Base-by-base conservation (phyloP, 2,888 invertebrate genomes). In the Agrochola lota region DNA sequence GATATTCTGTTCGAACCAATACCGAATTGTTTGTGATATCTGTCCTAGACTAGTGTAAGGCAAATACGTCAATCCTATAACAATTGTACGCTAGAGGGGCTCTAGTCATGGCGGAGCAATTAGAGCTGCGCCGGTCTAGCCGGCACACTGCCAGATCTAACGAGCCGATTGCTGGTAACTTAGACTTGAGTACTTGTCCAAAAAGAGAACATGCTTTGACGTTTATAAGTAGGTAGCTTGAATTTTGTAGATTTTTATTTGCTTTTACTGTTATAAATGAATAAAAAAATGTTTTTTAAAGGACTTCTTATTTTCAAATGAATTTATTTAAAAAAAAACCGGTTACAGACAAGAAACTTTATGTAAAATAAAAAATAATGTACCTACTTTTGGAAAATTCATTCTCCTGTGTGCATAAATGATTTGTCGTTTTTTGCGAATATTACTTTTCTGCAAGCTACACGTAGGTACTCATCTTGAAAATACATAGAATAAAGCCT, bases 71-170 rank as follows among this genome's bases (percentile, higher is more conserved):
- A 77, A 74, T 78, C 60, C 30, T 30, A 59, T 35, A 40, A 66
- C 74, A 49, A 59, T 69, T 15, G 49, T 60, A 64, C n/a, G n/a
- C 35, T 57, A 63, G 52, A 63, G 67, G 59, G 30, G 26, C 43
- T 74, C 72, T 74, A 77, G 72, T 70, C 40, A 60, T 35, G 30
- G 35, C 43, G 35, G 57, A 81, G 59, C 70, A 79, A 85, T 85
- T 80, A 85, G 63, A 83, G 43, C 30, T 77, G 55, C 49, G 40
- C 68, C 35, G 52, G 55, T 59, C 23, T 66, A 55, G 8, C 71
- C 35, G 68, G 69, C 81, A 69, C 55, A 35, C 78, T 69, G 83
- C 71, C 77, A 82, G 57, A 68, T 60, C 60, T 52, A 79, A 79
- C 52, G 17, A 77, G 43, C 55, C 9, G 60, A 69, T 59, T 71